Evolutionary conservation across 2,797 vertebrate species (phyloP), one percentile per base, ranked within the genome.

Genomic region (Caiman crocodilus): DNA sequence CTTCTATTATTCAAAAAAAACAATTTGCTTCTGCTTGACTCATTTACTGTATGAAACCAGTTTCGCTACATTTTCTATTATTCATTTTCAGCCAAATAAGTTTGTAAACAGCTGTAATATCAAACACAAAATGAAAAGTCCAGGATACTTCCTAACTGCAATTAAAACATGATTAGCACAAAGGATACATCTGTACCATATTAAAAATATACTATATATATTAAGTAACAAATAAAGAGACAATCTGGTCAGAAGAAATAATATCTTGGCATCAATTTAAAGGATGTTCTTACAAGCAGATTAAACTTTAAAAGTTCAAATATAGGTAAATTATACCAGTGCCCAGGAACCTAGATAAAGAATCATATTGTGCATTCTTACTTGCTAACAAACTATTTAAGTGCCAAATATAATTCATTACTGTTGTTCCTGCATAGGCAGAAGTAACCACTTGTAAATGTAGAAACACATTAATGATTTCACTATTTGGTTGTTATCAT

Each of bases 401-500:
- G 20, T 35, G 63, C 16, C 69, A 25, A 23, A 73, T 7, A 55
- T 60, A 0, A 0, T n/a, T 89, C 26, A 15, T 1, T 0, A 73
- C 25, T 42, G 69, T 50, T 73, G 50, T 42, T 73, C 86, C 30
- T 65, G 28, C 67, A 8, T 26, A 58, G 61, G 58, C 17, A 63
- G 42, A 42, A 80, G 18, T 63, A 65, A 5, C 5, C 14, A 35
- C 57, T n/a, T 88, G 71, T 85, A 61, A 79, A 16, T 3, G 92
- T 32, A 12, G 58, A 90, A 26, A 4, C n/a, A 5, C 67, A 15
- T 0, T 1, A 32, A 88, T 8, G 65, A 63, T 91, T 95, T 90
- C 58, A 87, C 26, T 59, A 30, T 10, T 30, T 55, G 84, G 7
- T 17, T 16, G 21, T 5, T 76, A 79, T 26, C 26, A 67, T 8